Evolutionary conservation across 2,113 vertebrate species (phyloP).

Genomic region (Thamnophis sirtalis): DNA sequence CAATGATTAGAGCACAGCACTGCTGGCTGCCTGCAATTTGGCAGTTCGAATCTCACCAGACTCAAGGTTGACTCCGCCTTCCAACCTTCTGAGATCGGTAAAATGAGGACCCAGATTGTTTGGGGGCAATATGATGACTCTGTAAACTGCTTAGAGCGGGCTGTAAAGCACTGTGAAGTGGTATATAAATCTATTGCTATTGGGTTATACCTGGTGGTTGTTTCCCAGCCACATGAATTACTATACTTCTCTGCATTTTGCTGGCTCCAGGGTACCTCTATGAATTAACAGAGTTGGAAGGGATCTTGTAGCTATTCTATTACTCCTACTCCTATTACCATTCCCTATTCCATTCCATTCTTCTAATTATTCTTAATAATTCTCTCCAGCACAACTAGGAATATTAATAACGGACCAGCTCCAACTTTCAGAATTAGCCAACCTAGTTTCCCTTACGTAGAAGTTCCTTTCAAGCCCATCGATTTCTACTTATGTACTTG

Average conservation of each 20-base stretch:
- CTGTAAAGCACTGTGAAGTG: no score
- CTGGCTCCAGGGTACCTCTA: neutral
- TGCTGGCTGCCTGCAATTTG: no score
- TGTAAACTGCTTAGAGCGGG: no score
- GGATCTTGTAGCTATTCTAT: neutral
- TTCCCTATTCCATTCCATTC: neutral
- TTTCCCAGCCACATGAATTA: neutral
- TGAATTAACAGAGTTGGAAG: neutral
- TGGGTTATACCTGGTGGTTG: neutral
- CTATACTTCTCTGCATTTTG: neutral
- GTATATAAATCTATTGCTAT: no score
- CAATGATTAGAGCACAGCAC: no score
- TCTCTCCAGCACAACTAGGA: neutral
- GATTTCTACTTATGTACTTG: neutral
- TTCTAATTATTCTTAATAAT: neutral
- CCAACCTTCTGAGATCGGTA: no score
- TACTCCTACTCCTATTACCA: neutral
- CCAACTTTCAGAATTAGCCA: neutral
- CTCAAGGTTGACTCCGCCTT: no score
- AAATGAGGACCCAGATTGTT: no score
- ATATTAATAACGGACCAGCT: neutral
- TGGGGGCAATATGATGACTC: no score
- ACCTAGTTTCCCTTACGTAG: neutral
- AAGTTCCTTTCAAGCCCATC: neutral
- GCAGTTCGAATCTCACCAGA: no score